Percentiles rank a stretch among this genome's conserved stretches.
phyloP scores from a whole-genome alignment of 2,888 invertebrate genomes.

The Harpagoxenus sublaevis region DNA sequence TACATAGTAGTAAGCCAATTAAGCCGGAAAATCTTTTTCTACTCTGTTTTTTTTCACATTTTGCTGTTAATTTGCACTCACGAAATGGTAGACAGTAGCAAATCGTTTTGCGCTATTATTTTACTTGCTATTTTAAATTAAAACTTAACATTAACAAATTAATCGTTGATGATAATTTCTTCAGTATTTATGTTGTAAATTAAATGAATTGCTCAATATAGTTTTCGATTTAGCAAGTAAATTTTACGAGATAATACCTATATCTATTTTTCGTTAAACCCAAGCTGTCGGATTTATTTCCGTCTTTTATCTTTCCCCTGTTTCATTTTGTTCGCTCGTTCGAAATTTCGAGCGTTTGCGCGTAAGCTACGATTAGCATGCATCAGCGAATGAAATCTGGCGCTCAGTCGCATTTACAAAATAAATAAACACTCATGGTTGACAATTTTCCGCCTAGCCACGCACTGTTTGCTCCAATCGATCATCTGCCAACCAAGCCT shows the following conservation, averaged over 20 bases:
- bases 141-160: neutral
- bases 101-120: neutral
- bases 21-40: slow-evolving; percentile 22
- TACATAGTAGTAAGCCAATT: slow-evolving; percentile 26
- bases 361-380: slow-evolving; percentile 15
- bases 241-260: neutral
- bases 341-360: slow-evolving; percentile 28
- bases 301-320: neutral
- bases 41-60: neutral
- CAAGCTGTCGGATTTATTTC: slow-evolving; percentile 5
- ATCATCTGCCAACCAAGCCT: slow-evolving; percentile 36
- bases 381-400: slow-evolving; percentile 10
- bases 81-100: slow-evolving; percentile 7
- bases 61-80: neutral
- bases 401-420: slow-evolving; percentile 15
- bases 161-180: neutral
- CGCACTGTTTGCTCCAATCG: slow-evolving; percentile 44
- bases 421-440: slow-evolving; percentile 32
- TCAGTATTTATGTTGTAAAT: neutral
- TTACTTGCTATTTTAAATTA: neutral
- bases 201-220: neutral
- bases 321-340: neutral
- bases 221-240: neutral
- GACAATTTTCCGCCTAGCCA: slow-evolving; percentile 29
- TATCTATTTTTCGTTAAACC: slow-evolving; percentile 10